Conservation (phyloP, 2,797 vertebrate species). For the Acestrorhynchus altus region DNA sequence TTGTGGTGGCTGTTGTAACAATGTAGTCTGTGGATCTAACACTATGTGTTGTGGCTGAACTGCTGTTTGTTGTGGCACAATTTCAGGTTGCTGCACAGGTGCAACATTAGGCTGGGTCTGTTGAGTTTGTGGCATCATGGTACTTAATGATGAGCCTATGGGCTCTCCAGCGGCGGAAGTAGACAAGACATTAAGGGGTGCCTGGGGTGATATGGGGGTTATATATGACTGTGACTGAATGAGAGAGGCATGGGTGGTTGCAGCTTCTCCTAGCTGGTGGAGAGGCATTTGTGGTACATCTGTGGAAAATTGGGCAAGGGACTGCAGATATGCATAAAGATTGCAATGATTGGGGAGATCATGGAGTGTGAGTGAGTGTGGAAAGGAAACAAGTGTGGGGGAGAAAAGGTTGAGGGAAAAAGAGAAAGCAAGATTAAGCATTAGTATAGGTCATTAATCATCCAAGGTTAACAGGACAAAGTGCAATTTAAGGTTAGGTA, state of each 20-base stretch:
- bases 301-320: slow-evolving; percentile 77
- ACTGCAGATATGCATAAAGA: slow-evolving; percentile 57
- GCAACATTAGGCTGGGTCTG: slow-evolving; percentile 73
- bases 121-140: slow-evolving; percentile 68
- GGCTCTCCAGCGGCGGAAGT: slow-evolving; percentile 73
- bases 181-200: slow-evolving; percentile 70
- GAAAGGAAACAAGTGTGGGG: slow-evolving; percentile 59
- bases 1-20: slow-evolving; percentile 63
- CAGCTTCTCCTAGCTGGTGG: slow-evolving; percentile 47
- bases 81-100: slow-evolving; percentile 75
- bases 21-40: slow-evolving; percentile 69
- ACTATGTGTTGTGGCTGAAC: slow-evolving; percentile 68
- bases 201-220: slow-evolving; percentile 76
- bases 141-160: slow-evolving; percentile 65
- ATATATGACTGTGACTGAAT: slow-evolving; percentile 76
- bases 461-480: slow-evolving; percentile 65
- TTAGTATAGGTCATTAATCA: slow-evolving; percentile 71
- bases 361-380: slow-evolving; percentile 23
- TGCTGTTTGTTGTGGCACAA: slow-evolving; percentile 72
- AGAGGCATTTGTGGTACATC: slow-evolving; percentile 71
- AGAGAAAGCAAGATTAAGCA: slow-evolving; percentile 73
- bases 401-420: slow-evolving; percentile 58
- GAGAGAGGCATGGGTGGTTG: slow-evolving; percentile 68
- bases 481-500: slow-evolving; percentile 36
- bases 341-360: slow-evolving; percentile 41